Evolutionary conservation across 2,113 vertebrate species (phyloP).

Genomic region (Hylia prasina): DNA sequence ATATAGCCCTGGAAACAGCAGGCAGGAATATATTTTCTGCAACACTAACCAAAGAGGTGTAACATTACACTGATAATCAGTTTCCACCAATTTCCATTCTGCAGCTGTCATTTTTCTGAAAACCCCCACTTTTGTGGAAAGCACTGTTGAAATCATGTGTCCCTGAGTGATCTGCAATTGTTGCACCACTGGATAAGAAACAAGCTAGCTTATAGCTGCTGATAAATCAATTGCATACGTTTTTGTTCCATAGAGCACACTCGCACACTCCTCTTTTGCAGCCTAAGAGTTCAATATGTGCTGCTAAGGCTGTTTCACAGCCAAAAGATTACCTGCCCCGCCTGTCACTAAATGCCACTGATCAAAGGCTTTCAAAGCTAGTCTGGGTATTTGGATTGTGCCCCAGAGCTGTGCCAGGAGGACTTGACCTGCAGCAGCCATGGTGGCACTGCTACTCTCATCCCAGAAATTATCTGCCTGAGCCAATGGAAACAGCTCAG

Average conservation of each 20-base stretch:
- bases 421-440: background rate
- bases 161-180: background rate
- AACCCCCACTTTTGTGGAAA: background rate
- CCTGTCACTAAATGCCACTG: background rate
- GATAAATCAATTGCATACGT: background rate
- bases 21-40: background rate
- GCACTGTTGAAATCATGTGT: background rate
- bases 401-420: background rate
- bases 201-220: background rate
- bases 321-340: background rate
- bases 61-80: background rate
- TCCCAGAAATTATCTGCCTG: background rate
- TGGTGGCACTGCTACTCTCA: background rate
- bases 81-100: background rate
- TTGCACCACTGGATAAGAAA: background rate
- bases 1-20: background rate
- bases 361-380: background rate
- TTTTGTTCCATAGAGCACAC: background rate
- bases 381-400: background rate
- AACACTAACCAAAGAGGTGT: background rate
- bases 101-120: background rate
- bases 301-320: background rate
- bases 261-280: background rate
- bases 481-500: fast-evolving
- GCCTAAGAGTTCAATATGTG: fast-evolving